phyloP scores from a whole-genome alignment of 2,797 vertebrate species.

The Artibeus lituratus region DNA sequence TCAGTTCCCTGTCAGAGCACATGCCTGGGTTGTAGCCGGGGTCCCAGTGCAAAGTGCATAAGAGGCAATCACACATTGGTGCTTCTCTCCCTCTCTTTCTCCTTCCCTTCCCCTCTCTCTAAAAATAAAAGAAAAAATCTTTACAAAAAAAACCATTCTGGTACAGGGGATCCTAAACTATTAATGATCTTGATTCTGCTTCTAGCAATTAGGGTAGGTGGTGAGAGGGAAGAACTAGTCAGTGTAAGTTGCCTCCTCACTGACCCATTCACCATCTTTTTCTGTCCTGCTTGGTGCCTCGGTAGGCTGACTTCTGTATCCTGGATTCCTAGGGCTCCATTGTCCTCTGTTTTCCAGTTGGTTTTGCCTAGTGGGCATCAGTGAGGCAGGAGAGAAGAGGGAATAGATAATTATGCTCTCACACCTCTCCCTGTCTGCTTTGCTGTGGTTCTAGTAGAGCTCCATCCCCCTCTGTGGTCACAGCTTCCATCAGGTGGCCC shows the following conservation, averaged over 20 bases:
- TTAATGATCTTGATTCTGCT: neutral
- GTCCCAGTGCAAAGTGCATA: no score
- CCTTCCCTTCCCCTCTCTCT: no score
- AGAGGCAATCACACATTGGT: no score
- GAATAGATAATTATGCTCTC: accelerated
- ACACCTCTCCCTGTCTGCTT: no score
- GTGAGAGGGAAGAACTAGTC: neutral
- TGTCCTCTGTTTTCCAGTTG: neutral
- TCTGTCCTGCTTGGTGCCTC: neutral
- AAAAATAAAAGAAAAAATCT: no score
- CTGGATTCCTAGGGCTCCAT: neutral
- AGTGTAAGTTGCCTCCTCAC: neutral
- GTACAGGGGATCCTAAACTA: neutral
- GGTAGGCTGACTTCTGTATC: neutral
- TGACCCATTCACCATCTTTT: neutral
- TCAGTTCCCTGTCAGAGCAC: no score
- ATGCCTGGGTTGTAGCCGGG: no score
- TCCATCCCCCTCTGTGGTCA: neutral
- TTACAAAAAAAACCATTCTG: neutral
- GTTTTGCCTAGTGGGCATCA: neutral
- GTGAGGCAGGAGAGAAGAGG: neutral
- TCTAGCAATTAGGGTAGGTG: neutral
- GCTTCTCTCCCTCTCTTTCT: no score
- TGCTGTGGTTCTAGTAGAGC: neutral
- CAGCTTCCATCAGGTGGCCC: neutral